A percentile compares a stretch with the other conserved stretches of the same genome.
Evolutionary conservation across 2,888 invertebrate species (phyloP).

Genomic region (Drosophila ezoana): DNA sequence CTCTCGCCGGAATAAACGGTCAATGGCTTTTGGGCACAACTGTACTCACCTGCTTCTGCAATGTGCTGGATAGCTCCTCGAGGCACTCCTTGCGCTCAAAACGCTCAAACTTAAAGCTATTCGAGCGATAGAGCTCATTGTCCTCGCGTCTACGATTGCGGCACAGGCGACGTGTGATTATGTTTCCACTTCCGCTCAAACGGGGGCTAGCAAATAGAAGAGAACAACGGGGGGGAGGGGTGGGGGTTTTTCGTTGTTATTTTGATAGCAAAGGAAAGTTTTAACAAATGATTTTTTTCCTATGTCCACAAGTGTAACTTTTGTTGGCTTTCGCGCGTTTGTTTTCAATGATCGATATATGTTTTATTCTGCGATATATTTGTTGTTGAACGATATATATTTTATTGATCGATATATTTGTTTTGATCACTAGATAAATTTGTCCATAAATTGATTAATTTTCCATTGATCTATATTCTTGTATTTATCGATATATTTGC

Average conservation of each 20-base stretch:
- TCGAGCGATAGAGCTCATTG: constrained; percentile 94
- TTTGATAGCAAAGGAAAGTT: not conserved
- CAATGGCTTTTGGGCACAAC: constrained; percentile 23
- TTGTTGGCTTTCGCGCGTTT: not conserved
- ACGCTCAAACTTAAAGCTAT: constrained; percentile 94
- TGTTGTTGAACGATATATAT: no score
- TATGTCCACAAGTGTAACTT: not conserved
- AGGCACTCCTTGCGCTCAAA: constrained; percentile 90
- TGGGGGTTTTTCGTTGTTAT: not conserved
- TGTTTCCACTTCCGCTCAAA: constrained; percentile 84
- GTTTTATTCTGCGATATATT: no score
- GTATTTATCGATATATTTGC: no score
- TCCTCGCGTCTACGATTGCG: constrained; percentile 90
- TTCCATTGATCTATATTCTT: no score
- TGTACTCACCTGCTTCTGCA: constrained; percentile 89
- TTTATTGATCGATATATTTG: no score
- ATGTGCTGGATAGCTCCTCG: constrained; percentile 87
- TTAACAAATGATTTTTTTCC: not conserved
- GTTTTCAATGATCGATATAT: not conserved
- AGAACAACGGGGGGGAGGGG: not conserved
- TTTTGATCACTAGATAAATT: no score
- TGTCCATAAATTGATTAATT: no score
- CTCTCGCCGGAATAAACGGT: no score
- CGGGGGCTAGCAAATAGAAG: constrained; percentile 75
- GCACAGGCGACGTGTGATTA: constrained; percentile 90